These are phyloP conservation scores for Drosophila ambigua DNA, from an alignment of 1,140 invertebrate species.

Conservation along the genomic window DNA sequence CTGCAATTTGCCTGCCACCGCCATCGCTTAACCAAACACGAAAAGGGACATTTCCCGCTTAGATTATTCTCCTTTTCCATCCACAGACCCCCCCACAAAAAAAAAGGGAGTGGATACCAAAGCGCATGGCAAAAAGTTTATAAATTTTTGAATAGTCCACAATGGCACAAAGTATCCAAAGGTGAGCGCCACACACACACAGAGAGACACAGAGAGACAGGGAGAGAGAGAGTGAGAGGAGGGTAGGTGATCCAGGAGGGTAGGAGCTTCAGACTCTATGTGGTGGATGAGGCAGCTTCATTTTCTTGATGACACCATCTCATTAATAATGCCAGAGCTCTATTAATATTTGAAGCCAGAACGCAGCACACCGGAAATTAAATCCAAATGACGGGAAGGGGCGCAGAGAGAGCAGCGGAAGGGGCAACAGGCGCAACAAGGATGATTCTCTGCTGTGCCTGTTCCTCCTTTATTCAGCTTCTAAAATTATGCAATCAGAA, in stretches of 20 bases:
- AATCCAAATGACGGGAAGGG: constrained; percentile 53
- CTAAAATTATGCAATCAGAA: no score
- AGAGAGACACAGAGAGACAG: not conserved
- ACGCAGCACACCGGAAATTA: constrained; percentile 71
- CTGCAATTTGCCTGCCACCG: not conserved
- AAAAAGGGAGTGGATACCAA: constrained; percentile 10
- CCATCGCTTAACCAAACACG: not conserved
- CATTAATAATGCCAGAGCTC: constrained; percentile 73
- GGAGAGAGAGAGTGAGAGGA: not conserved
- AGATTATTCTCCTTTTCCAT: not conserved
- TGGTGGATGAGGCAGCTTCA: constrained; percentile 56
- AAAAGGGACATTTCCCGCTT: constrained; percentile 6
- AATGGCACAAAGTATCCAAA: constrained; percentile 55
- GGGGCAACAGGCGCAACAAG: not conserved
- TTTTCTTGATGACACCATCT: constrained; percentile 78
- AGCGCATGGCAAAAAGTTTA: constrained; percentile 53
- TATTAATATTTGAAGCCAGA: constrained; percentile 76
- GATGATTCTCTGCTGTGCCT: no score
- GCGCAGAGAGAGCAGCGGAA: not conserved
- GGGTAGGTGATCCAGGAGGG: not conserved
- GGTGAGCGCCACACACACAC: constrained; percentile 22
- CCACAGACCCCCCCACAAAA: no score
- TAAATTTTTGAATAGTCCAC: constrained; percentile 70
- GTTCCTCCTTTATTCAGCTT: no score
- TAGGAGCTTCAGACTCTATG: not conserved